These are phyloP conservation scores for Eilema depressum DNA, from an alignment of 2,888 invertebrate species.

Conservation along the genomic window DNA sequence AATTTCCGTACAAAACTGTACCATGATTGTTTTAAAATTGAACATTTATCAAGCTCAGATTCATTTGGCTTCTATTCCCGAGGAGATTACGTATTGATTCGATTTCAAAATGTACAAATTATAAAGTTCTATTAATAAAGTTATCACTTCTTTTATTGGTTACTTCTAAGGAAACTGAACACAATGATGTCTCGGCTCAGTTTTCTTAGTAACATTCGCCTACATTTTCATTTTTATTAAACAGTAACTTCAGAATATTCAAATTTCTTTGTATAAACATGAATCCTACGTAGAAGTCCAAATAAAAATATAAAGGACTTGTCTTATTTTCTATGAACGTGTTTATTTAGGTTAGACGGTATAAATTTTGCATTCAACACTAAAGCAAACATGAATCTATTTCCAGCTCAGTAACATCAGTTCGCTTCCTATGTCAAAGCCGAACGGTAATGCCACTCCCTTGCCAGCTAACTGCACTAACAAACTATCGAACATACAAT, in stretches of 20 bases:
- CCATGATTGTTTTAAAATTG: constrained; percentile 45
- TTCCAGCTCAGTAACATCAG: constrained; percentile 26
- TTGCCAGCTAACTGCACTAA: constrained; percentile 36
- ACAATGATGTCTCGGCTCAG: constrained; percentile 18
- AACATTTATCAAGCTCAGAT: constrained; percentile 44
- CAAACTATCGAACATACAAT: constrained; percentile 48
- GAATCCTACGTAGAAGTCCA: constrained; percentile 4
- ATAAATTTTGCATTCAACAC: constrained; percentile 32
- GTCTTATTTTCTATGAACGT: constrained; percentile 23
- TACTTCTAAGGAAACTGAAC: neutral
- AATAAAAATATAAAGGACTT: constrained; percentile 20
- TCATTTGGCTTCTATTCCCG: constrained; percentile 36
- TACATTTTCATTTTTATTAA: constrained; percentile 24
- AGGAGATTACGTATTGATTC: constrained; percentile 33
- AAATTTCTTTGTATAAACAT: constrained; percentile 6
- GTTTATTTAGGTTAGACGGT: constrained; percentile 46
- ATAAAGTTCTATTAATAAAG: constrained; percentile 28
- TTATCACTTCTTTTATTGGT: constrained; percentile 44
- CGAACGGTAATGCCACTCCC: constrained; percentile 34
- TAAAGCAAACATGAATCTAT: constrained; percentile 37
- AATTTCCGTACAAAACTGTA: constrained; percentile 52
- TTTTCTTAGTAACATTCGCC: constrained; percentile 36
- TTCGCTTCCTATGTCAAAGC: constrained; percentile 46
- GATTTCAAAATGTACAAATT: constrained; percentile 35
- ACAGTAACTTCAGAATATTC: constrained; percentile 3